These are phyloP conservation scores for Hanleya hanleyi DNA, from an alignment of 2,888 invertebrate species.

Conservation along the genomic window DNA sequence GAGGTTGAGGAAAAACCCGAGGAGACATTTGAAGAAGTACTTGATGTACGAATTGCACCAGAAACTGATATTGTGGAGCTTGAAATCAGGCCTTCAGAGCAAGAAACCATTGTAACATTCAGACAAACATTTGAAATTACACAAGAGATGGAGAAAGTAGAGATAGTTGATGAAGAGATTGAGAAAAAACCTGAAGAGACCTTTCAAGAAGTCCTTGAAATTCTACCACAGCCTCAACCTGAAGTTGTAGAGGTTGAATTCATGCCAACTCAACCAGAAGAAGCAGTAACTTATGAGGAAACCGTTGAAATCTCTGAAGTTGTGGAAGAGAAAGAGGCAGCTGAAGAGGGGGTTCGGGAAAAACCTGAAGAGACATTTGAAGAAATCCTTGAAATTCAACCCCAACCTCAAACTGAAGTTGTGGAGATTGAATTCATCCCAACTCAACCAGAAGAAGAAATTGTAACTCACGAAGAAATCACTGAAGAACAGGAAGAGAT, in stretches of 20 bases:
- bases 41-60: background rate
- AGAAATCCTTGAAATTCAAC: too few relatives aligned
- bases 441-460: background rate
- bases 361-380: too few relatives aligned
- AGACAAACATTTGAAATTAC: background rate
- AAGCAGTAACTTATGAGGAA: too few relatives aligned
- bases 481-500: background rate
- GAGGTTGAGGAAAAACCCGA: slow-evolving; percentile 10
- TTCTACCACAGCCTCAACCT: slow-evolving; percentile 17
- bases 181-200: slow-evolving; percentile 15
- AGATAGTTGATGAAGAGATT: slow-evolving; percentile 2
- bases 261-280: background rate
- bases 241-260: slow-evolving; percentile 1
- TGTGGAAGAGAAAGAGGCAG: too few relatives aligned
- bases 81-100: background rate
- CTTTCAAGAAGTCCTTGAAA: slow-evolving; percentile 11
- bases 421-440: too few relatives aligned
- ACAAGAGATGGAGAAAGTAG: slow-evolving; percentile 4
- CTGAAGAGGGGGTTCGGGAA: too few relatives aligned
- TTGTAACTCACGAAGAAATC: slow-evolving; percentile 9
- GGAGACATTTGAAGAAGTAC: slow-evolving; percentile 9
- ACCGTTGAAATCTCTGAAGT: background rate
- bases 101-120: slow-evolving; percentile 1
- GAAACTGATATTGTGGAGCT: background rate
- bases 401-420: too few relatives aligned